These are phyloP conservation scores for Stenolophus ochropezus DNA, from an alignment of 2,888 invertebrate genomes.

Conservation along the genomic window DNA sequence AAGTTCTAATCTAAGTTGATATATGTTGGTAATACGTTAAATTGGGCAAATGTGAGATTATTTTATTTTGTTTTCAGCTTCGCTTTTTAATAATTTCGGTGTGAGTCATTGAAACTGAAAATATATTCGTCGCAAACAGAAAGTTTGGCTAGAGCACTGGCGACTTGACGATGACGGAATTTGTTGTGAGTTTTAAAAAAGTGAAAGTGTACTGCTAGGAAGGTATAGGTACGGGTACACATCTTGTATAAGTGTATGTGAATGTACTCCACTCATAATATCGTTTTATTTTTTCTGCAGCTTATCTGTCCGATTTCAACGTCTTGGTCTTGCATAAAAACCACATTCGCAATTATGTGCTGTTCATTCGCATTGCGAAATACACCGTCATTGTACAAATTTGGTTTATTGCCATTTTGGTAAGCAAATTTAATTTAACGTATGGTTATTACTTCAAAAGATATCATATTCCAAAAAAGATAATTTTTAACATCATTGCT, in stretches of 20 bases:
- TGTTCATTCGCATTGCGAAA: conserved; percentile 23
- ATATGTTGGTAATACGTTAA: too few species aligned
- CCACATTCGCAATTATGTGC: conserved; percentile 16
- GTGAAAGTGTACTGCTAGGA: conserved; percentile 36
- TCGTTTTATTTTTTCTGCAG: conserved; percentile 26
- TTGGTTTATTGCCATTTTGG: background rate
- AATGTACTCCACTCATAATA: conserved; percentile 26
- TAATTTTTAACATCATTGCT: background rate
- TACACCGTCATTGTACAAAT: background rate
- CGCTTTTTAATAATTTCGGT: too few species aligned
- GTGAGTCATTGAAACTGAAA: too few species aligned
- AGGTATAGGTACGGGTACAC: conserved; percentile 17
- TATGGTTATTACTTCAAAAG: background rate
- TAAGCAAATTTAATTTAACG: background rate
- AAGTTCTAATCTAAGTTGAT: too few species aligned
- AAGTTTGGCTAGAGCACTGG: conserved; percentile 53
- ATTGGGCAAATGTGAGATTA: too few species aligned
- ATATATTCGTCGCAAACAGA: background rate
- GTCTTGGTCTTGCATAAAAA: conserved; percentile 34
- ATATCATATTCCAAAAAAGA: background rate
- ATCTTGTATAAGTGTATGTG: conserved; percentile 10
- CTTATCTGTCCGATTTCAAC: conserved; percentile 22
- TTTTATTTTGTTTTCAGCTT: too few species aligned
- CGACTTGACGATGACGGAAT: conserved; percentile 55
- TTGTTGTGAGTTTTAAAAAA: conserved; percentile 62